Percentiles rank a stretch among this genome's conserved stretches.
These are phyloP conservation scores for Xyliphius kryptos DNA, from an alignment of 2,113 vertebrate species.

Conservation along the genomic window DNA sequence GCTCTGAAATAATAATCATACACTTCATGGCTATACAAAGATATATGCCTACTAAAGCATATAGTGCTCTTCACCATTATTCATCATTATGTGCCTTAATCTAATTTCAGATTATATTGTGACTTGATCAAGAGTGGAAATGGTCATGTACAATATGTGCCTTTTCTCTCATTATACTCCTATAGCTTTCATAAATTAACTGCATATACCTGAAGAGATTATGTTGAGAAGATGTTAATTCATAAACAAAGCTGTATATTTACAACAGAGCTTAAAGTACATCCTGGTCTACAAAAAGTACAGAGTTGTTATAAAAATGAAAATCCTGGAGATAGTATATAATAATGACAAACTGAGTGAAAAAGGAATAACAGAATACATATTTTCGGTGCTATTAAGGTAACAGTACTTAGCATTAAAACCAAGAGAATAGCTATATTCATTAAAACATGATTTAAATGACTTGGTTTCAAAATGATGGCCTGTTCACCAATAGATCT, in stretches of 20 bases:
- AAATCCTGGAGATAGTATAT: slow-evolving; percentile 44
- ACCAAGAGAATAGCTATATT: slow-evolving; percentile 43
- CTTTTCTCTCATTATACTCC: slow-evolving; percentile 49
- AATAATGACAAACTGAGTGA: slow-evolving; percentile 43
- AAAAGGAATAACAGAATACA: slow-evolving; percentile 46
- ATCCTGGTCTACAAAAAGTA: slow-evolving; percentile 20
- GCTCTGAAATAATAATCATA: slow-evolving; percentile 4
- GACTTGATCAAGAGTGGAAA: slow-evolving; percentile 26
- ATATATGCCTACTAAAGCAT: slow-evolving; percentile 14
- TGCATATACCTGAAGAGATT: slow-evolving; percentile 66
- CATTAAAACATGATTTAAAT: slow-evolving; percentile 61
- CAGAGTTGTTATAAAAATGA: slow-evolving; percentile 37
- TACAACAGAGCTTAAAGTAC: slow-evolving; percentile 60
- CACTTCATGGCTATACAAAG: slow-evolving; percentile 8
- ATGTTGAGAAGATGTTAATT: slow-evolving; percentile 53
- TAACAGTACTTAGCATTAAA: slow-evolving; percentile 39
- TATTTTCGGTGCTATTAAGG: slow-evolving; percentile 46
- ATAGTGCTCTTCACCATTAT: slow-evolving; percentile 8
- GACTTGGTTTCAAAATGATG: slow-evolving; percentile 68
- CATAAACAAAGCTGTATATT: slow-evolving; percentile 62
- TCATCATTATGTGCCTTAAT: slow-evolving; percentile 34
- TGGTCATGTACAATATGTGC: slow-evolving; percentile 14
- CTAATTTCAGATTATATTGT: slow-evolving; percentile 14
- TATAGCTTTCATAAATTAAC: slow-evolving; percentile 64
- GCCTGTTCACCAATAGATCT: slow-evolving; percentile 71